Base-by-base conservation (phyloP, 2,888 invertebrate species). In the Bibio marci region DNA sequence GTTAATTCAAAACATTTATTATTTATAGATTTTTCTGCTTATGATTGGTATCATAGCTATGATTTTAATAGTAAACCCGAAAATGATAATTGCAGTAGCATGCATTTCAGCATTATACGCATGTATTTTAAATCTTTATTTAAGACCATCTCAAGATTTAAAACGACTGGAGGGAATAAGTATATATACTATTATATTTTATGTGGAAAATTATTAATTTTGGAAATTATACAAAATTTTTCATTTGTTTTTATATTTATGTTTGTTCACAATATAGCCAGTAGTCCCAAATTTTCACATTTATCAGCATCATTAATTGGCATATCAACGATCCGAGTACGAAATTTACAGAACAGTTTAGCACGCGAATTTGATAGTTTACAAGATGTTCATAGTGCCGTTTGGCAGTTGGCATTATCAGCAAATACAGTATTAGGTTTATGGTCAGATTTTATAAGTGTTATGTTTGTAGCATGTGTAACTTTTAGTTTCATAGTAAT, bases 241-340 rank as follows among this genome's bases (percentile, higher is more conserved):
- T 6, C n/a, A n/a, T n/a, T 6, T 22, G 22, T 22, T 22, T 22
- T 22, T 22, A n/a, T n/a, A n/a, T n/a, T n/a, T n/a, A n/a, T n/a
- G n/a, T n/a, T n/a, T n/a, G n/a, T n/a, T n/a, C n/a, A n/a, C n/a
- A n/a, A n/a, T n/a, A n/a, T n/a, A 41, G 41, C 31, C 11, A 33
- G 36, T 13, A 83, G 85, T 56, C 88, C 90, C 1, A 79, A 88
- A 1, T 86, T 86, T 56, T 80, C 83, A 0, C 85, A 87, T 53
- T 71, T 88, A 49, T 75, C 78, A 14, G 76, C 85, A 3, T 76
- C 83, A 0, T 63, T 90, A 17, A 71, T 76, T 46, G 90, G 90
- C 5, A 67, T 90, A 19, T 71, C 78, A 35, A 86, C 86, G 1
- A 85, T 90, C 41, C 66, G 90, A 44, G 77, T 86, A 1, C 73